A percentile compares a stretch with the other conserved stretches of the same genome.
These are phyloP conservation scores for Sinocyclocheilus anophthalmus DNA, from an alignment of 2,113 vertebrate genomes.

Conservation along the genomic window DNA sequence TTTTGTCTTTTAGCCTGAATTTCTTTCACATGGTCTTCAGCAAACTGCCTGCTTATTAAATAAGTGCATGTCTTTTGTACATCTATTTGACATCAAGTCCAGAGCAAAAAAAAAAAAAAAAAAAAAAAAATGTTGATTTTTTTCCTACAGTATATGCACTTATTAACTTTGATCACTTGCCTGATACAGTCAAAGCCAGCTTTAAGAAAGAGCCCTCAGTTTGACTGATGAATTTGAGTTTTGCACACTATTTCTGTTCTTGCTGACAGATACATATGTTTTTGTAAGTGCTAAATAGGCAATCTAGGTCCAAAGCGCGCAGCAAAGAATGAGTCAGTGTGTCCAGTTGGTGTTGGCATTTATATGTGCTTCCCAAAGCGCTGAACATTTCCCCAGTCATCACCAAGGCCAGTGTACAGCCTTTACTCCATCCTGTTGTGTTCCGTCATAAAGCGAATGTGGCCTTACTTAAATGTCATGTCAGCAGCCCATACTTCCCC, in stretches of 20 bases:
- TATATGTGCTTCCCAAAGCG: slow-evolving; percentile 45
- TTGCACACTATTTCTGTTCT: slow-evolving; percentile 40
- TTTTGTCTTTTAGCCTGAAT: not conserved
- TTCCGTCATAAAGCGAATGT: slow-evolving; percentile 62
- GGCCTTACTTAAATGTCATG: slow-evolving; percentile 63
- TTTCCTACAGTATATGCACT: not conserved
- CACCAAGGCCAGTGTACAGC: slow-evolving; percentile 44
- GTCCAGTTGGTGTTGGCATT: slow-evolving; percentile 50
- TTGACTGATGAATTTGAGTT: slow-evolving; percentile 29
- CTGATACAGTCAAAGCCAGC: slow-evolving; percentile 4
- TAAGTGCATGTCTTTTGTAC: too few species aligned
- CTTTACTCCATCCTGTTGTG: slow-evolving; percentile 71
- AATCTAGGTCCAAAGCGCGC: slow-evolving; percentile 42
- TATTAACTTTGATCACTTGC: not conserved
- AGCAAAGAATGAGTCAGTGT: slow-evolving; percentile 53
- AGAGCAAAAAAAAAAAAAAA: not conserved
- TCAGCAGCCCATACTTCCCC: slow-evolving; percentile 78
- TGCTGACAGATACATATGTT: slow-evolving; percentile 48
- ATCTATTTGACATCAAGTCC: not conserved
- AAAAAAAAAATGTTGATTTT: not conserved
- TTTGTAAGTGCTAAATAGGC: slow-evolving; percentile 46
- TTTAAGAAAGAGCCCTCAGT: slow-evolving; percentile 33
- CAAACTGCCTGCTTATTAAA: not conserved
- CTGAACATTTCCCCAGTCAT: slow-evolving; percentile 55
- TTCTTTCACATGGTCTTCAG: not conserved